Conservation (phyloP, 2,797 vertebrate genomes). For the Streptopelia turtur region DNA sequence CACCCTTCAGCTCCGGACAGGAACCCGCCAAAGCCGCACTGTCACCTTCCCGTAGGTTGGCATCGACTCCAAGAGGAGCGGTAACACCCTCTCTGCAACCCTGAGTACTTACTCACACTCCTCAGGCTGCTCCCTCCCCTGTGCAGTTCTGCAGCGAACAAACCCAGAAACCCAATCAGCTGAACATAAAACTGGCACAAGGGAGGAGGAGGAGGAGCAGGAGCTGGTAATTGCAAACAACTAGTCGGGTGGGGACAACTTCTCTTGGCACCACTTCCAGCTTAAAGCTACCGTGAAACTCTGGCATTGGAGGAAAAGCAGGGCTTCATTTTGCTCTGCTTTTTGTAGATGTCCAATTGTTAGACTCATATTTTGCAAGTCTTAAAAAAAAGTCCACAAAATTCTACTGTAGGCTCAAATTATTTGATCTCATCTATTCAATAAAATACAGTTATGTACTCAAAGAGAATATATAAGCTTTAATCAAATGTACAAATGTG, state of each 20-base stretch:
- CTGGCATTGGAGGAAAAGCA: not conserved
- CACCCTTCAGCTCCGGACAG: not conserved
- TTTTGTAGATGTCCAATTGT: not conserved
- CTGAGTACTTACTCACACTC: not conserved
- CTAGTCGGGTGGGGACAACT: constrained; percentile 19
- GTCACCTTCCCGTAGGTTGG: rapidly evolving
- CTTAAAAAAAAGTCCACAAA: not conserved
- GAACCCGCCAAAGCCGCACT: rapidly evolving
- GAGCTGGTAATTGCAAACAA: constrained; percentile 11
- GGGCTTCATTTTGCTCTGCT: not conserved
- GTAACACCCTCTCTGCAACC: not conserved
- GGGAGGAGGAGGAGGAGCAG: constrained; percentile 19
- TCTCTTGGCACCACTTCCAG: not conserved
- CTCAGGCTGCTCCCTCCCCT: not conserved
- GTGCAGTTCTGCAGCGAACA: not conserved
- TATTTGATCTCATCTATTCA: not conserved
- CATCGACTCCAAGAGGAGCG: not conserved
- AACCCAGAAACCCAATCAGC: not conserved
- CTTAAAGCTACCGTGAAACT: not conserved
- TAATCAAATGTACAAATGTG: not conserved
- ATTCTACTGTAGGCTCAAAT: not conserved
- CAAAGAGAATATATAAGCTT: not conserved
- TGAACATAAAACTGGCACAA: not conserved
- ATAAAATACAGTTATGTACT: not conserved
- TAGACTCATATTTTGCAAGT: not conserved